Conservation (phyloP, 2,113 vertebrate species). For the Apodemus speciosus region DNA sequence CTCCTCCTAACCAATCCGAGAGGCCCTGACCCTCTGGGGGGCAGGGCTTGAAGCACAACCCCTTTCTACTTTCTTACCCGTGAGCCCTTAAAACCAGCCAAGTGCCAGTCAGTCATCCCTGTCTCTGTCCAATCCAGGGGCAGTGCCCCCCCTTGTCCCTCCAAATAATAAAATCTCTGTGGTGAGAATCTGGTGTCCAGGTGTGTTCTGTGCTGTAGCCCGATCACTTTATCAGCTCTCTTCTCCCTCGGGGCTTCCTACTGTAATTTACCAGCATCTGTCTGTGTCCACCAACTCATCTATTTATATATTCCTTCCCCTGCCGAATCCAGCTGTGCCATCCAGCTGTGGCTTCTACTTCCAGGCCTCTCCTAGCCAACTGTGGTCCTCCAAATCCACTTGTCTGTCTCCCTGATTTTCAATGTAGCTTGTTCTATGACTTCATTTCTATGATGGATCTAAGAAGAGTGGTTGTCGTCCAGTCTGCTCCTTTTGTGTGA, state of each 20-base stretch:
- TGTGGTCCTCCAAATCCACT: not conserved
- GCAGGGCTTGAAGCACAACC: not conserved
- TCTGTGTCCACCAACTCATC: not conserved
- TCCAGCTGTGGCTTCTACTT: not conserved
- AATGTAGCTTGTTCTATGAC: not conserved
- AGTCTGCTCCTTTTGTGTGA: not conserved
- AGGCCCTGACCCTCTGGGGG: not conserved
- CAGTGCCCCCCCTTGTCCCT: not conserved
- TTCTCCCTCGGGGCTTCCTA: not conserved
- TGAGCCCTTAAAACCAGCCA: not conserved
- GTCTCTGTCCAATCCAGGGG: not conserved
- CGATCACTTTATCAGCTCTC: not conserved
- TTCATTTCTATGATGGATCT: not conserved
- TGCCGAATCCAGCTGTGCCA: no score
- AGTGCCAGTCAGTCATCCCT: not conserved
- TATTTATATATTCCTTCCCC: not conserved
- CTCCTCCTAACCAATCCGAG: not conserved
- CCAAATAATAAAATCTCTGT: not conserved
- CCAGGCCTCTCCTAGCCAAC: not conserved
- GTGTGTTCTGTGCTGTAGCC: not conserved
- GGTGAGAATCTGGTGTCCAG: not conserved
- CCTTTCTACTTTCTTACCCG: not conserved
- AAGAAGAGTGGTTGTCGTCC: not conserved
- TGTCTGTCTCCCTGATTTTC: not conserved
- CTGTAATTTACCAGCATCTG: not conserved